These are phyloP conservation scores for Pagetopsis macropterus DNA, from an alignment of 2,797 vertebrate species.

Conservation along the genomic window DNA sequence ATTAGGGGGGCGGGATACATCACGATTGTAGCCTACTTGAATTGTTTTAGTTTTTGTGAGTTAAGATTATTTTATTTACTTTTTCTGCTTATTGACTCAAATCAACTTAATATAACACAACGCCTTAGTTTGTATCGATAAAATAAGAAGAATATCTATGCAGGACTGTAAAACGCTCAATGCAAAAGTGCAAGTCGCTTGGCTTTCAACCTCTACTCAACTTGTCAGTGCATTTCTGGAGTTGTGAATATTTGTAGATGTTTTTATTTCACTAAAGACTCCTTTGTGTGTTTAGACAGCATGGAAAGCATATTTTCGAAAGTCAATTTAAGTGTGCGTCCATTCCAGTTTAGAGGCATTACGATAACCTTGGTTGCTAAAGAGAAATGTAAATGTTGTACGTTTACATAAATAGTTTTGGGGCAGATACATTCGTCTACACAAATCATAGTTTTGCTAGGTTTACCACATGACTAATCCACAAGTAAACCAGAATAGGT, in stretches of 20 bases:
- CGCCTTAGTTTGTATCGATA: slow-evolving; percentile 83
- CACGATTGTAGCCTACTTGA: slow-evolving; percentile 85
- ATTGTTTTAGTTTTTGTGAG: slow-evolving; percentile 51
- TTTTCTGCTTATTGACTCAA: slow-evolving; percentile 75
- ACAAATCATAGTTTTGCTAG: no score
- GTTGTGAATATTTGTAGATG: slow-evolving; percentile 60
- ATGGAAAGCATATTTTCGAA: slow-evolving; percentile 12
- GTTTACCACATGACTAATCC: no score
- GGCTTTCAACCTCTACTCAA: slow-evolving; percentile 76
- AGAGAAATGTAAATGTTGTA: no score
- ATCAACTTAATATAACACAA: slow-evolving; percentile 80
- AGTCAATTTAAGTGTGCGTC: no score
- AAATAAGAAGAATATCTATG: slow-evolving; percentile 83
- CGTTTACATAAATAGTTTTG: no score
- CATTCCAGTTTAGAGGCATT: no score
- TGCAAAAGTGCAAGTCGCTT: slow-evolving; percentile 82
- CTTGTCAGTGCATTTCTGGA: slow-evolving; percentile 68
- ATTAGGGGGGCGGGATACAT: slow-evolving; percentile 3
- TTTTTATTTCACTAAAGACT: slow-evolving; percentile 50
- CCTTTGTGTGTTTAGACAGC: slow-evolving; percentile 50
- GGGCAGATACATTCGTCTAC: no score
- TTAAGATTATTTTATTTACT: slow-evolving; percentile 49
- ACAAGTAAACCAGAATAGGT: no score
- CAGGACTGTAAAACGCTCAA: slow-evolving; percentile 84
- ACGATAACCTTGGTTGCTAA: no score